Percentiles rank a stretch among this genome's conserved stretches.
Evolutionary conservation across 2,113 vertebrate species (phyloP).

Genomic region (Eupsittula cactorum): DNA sequence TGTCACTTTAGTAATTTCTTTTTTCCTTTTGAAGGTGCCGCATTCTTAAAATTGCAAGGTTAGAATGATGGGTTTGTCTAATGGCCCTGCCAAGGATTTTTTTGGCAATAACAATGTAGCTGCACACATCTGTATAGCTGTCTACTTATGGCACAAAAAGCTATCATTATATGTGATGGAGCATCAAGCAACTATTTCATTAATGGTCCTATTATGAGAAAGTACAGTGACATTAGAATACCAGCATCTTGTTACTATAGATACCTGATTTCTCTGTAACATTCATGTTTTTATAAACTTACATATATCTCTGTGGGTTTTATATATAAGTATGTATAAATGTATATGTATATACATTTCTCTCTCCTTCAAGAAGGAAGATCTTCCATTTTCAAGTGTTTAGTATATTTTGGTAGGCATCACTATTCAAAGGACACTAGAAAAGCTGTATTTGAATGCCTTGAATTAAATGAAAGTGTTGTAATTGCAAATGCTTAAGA

Average conservation of each 20-base stretch:
- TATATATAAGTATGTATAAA: neutral
- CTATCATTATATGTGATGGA: constrained; percentile 53
- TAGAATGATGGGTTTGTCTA: neutral
- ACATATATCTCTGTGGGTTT: neutral
- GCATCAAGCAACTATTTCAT: constrained; percentile 71
- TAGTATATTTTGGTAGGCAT: neutral
- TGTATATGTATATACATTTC: neutral
- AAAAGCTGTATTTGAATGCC: constrained; percentile 13
- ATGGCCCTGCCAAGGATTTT: neutral
- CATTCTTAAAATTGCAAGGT: neutral
- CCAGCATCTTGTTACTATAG: constrained; percentile 55
- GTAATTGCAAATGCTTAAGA: constrained; percentile 31
- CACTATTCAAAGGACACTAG: neutral
- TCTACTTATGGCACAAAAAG: constrained; percentile 50
- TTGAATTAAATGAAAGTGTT: constrained; percentile 6
- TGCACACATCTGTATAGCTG: neutral
- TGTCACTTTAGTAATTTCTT: no score
- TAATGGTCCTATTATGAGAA: constrained; percentile 61
- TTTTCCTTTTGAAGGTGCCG: neutral
- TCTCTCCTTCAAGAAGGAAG: neutral
- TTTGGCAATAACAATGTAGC: neutral
- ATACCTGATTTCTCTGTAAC: constrained; percentile 2
- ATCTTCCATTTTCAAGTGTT: neutral
- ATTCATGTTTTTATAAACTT: neutral
- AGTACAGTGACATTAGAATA: neutral